These are phyloP conservation scores for Hippasteria phrygiana DNA, from an alignment of 53 echinoderm and acorn worm genomes.

Conservation along the genomic window DNA sequence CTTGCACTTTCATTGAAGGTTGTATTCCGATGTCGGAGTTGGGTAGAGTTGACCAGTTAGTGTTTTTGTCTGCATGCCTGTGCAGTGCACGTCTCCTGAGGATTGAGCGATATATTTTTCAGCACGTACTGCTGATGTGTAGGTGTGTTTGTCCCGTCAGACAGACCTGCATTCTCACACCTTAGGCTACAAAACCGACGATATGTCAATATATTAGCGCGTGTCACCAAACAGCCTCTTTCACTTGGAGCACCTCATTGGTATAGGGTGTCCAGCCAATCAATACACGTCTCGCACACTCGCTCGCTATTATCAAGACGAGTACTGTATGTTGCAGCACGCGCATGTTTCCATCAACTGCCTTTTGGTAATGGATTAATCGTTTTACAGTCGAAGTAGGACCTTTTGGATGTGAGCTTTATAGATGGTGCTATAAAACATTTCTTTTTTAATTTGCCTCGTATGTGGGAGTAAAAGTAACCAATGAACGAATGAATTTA, in stretches of 20 bases:
- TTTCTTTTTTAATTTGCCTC: too few species aligned
- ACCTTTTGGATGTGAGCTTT: too few species aligned
- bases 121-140: not conserved
- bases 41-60: too few species aligned
- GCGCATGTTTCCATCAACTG: not conserved
- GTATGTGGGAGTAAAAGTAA: too few species aligned
- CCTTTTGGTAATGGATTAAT: not conserved
- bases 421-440: too few species aligned
- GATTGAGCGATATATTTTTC: constrained; percentile 6
- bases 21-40: too few species aligned
- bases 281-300: not conserved
- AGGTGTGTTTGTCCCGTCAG: constrained; percentile 2
- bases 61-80: too few species aligned
- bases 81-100: not conserved
- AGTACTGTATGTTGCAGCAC: not conserved
- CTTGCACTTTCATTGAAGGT: too few species aligned
- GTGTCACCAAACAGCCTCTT: constrained; percentile 17
- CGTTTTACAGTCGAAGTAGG: not conserved
- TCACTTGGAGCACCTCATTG: constrained; percentile 22
- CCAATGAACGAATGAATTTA: too few species aligned
- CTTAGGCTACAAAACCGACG: not conserved
- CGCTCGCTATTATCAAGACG: not conserved
- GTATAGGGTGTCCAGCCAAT: constrained; percentile 32
- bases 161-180: not conserved
- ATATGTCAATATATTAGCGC: constrained; percentile 34